Percentiles rank a stretch among this genome's conserved stretches.
These are phyloP conservation scores for Parnassius glacialis DNA, from an alignment of 2,888 invertebrate genomes.

Conservation along the genomic window DNA sequence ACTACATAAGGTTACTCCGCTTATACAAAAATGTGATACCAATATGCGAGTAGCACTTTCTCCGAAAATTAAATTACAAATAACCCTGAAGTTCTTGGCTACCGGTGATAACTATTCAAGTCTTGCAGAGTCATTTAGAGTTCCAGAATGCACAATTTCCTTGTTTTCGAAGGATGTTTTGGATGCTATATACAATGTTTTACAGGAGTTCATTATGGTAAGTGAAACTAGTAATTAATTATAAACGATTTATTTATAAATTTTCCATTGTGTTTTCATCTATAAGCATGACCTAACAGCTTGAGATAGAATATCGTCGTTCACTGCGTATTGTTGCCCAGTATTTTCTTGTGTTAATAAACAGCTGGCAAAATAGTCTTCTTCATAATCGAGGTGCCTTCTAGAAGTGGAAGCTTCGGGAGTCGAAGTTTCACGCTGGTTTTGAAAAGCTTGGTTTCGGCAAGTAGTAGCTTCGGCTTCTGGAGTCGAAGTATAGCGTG, in stretches of 20 bases:
- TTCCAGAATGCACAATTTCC: conserved; percentile 37
- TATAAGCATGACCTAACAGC: conserved; percentile 33
- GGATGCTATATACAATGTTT: conserved; percentile 42
- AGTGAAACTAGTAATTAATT: conserved; percentile 39
- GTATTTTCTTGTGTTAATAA: conserved; percentile 37
- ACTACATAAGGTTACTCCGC: neutral
- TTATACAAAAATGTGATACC: neutral
- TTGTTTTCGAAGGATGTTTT: conserved; percentile 44
- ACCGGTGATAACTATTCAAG: too few species aligned
- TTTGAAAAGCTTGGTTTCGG: conserved; percentile 26
- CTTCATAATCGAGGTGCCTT: conserved; percentile 44
- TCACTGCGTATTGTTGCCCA: conserved; percentile 42
- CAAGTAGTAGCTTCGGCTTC: conserved; percentile 35
- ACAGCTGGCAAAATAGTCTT: conserved; percentile 43
- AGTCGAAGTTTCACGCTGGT: conserved; percentile 32
- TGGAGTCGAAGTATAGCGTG: conserved; percentile 34
- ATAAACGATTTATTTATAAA: conserved; percentile 37
- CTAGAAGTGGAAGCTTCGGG: conserved; percentile 37
- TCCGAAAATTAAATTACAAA: neutral
- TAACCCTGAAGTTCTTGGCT: too few species aligned
- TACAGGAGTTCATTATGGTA: conserved; percentile 31
- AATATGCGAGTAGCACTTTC: conserved; percentile 1
- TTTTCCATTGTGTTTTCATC: conserved; percentile 1
- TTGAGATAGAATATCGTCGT: conserved; percentile 45
- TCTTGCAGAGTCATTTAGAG: too few species aligned